These are phyloP conservation scores for Tupiocoris notatus DNA, from an alignment of 2,888 invertebrate genomes.

Conservation along the genomic window DNA sequence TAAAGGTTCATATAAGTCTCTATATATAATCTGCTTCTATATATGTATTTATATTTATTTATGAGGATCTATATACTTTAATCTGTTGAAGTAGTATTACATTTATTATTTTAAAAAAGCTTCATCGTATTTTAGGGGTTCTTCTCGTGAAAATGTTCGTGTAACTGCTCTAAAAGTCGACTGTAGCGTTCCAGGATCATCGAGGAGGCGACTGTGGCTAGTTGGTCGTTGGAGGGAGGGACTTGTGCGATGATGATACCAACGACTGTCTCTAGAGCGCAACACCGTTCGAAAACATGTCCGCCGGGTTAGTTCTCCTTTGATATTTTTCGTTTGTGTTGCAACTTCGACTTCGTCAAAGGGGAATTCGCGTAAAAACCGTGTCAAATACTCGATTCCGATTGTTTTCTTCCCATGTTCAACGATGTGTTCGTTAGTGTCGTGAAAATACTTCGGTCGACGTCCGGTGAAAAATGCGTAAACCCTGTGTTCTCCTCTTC, in stretches of 20 bases:
- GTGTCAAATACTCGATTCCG: not conserved
- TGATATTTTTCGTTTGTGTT: constrained; percentile 10
- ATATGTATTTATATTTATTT: too few relatives aligned
- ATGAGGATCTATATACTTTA: too few relatives aligned
- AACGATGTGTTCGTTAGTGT: not conserved
- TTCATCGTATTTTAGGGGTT: too few relatives aligned
- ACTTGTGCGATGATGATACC: not conserved
- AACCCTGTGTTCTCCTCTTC: constrained; percentile 38
- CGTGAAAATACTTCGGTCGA: not conserved
- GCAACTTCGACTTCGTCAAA: not conserved
- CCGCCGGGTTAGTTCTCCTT: constrained; percentile 24
- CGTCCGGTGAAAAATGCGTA: not conserved
- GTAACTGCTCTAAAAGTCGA: too few relatives aligned
- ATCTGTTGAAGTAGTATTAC: too few relatives aligned
- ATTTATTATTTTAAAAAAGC: too few relatives aligned
- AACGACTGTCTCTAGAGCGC: constrained; percentile 11
- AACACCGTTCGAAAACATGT: constrained; percentile 20
- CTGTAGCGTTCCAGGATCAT: too few relatives aligned
- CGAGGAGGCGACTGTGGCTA: too few relatives aligned
- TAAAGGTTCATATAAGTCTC: too few relatives aligned
- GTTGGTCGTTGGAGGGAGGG: not conserved
- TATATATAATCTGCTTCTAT: too few relatives aligned
- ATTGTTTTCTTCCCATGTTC: not conserved
- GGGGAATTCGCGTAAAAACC: not conserved
- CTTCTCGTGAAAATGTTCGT: too few relatives aligned